Evolutionary conservation across 2,888 invertebrate genomes (phyloP), one percentile per base, ranked within the genome.

Genomic region (Chirona hameri): DNA sequence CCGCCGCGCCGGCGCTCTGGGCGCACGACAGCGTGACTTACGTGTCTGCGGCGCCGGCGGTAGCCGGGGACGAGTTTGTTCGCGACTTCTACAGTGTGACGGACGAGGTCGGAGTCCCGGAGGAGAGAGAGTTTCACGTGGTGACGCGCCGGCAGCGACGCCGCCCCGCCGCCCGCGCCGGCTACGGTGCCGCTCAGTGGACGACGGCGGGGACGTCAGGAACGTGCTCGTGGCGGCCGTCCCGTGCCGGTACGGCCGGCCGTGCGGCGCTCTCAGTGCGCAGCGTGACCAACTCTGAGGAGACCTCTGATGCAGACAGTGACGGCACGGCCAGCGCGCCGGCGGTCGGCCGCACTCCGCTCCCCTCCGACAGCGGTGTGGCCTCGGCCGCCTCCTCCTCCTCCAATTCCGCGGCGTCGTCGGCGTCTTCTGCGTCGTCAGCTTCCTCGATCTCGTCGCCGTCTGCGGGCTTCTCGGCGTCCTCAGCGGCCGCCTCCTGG

Each of bases 141-240:
- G 95, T 95, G 82, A 93, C 93, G 83, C 95, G 94, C 87, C 93
- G 93, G 88, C 94, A 94, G 88, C 92, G 93, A 87, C 39, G 46
- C 21, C 76, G 76, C 24, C n/a, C 21, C 24, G 76, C 21, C 24
- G 31, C 21, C 10, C 21, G 39, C 18, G 21, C 21, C 24, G 24
- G 76, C 76, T 18, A 27, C 29, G 65, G 27, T 12, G 31, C 72
- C 72, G 31, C 69, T 3, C 24, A 29, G 29, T 9, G 4, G 46
- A 39, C 76, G 76, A 9, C 24, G 76, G 24, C 39, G 46, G 3
- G 24, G 46, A 39, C 24, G 39, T 7, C 65, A 27, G 65, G 52
- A 52, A 4, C 65, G 65, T 27, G 2, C 24, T 7, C 24, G 18
- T 21, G 65, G 12, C 65, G 65, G n/a, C 65, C n/a, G 65, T 10